Conservation (phyloP, 2,113 vertebrate species). For the Cavia porcellus region DNA sequence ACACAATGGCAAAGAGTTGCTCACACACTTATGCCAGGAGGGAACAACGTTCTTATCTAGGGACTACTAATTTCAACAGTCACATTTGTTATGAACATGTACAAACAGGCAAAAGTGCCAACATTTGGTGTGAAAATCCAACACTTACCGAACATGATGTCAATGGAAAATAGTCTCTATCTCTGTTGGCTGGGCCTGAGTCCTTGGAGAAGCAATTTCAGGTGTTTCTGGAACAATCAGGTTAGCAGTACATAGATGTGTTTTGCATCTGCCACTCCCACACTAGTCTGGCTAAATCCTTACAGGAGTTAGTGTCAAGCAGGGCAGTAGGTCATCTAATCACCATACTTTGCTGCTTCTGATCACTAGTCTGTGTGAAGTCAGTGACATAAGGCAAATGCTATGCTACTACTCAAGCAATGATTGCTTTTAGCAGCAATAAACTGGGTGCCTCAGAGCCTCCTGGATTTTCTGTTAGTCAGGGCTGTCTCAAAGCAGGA, state of each 20-base stretch:
- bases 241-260: too few relatives aligned
- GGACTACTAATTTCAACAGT: neutral
- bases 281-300: neutral
- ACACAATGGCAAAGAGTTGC: neutral
- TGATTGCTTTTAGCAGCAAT: neutral
- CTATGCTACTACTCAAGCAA: neutral
- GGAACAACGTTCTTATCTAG: neutral
- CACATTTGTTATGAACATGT: neutral
- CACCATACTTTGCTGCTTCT: neutral
- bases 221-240: neutral
- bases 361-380: neutral
- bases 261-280: neutral
- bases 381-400: neutral
- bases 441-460: neutral
- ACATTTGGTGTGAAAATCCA: neutral
- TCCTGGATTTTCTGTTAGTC: neutral
- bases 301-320: neutral
- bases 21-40: neutral
- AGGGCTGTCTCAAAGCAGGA: neutral
- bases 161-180: neutral
- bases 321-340: neutral
- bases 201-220: neutral
- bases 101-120: neutral
- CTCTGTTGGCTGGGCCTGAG: accelerated
- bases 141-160: neutral